Evolutionary conservation across 2,113 vertebrate genomes (phyloP), one percentile per base, ranked within the genome.

Genomic region (Ellobius talpinus): DNA sequence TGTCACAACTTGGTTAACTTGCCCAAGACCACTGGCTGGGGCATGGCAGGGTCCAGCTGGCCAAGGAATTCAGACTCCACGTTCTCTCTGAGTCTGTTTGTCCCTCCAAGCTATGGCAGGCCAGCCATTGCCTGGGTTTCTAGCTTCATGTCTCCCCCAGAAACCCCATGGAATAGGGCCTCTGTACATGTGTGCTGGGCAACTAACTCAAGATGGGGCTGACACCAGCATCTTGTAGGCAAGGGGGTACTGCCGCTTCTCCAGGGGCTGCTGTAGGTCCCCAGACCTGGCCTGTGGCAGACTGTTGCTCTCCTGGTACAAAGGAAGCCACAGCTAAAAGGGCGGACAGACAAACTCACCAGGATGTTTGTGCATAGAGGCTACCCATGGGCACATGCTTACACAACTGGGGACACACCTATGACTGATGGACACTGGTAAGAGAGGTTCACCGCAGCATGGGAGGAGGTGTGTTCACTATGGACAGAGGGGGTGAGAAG

Each of bases 21-120:
- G 7, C n/a, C 74, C 55, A 10, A 74, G 81, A 74, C 47, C 42
- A 66, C 55, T 19, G 0, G 31, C n/a, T 21, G 4, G 23, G 73
- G 39, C 36, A 8, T 0, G 3, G 78, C 58, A 65, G 39, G 21
- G 58, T 74, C 0, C 58, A 82, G 29, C 87, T 61, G 39, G 33
- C 58, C 0, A 31, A 73, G 47, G 45, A 39, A 73, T 76, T 36
- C 8, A 0, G 0, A 36, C 6, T 47, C 3, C 0, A 12, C 0
- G 29, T 50, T 85, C 33, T 79, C 91, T 81, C 42, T 45, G 39
- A 0, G 1, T 13, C 55, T 36, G 47, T 14, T 78, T 77, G n/a
- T 79, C 55, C 63, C 42, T 16, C 68, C 7, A 5, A 65, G 50
- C 39, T 63, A 23, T 26, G 4, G 42, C 2, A n/a, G 3, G 68